These are phyloP conservation scores for Anabas testudineus DNA, from an alignment of 2,797 vertebrate genomes.

Conservation along the genomic window DNA sequence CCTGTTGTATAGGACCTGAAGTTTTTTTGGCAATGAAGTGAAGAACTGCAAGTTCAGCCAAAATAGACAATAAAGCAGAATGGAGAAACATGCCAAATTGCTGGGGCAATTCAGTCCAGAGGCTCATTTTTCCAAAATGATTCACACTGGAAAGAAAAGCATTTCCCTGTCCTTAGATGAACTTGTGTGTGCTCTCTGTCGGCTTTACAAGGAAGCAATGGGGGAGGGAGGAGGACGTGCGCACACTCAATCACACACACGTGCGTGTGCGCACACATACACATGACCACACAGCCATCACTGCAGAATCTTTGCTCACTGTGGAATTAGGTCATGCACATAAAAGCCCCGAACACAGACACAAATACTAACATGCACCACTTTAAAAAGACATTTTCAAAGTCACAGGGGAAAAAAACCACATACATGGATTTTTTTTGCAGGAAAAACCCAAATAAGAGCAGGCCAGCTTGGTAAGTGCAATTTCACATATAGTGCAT, in stretches of 20 bases:
- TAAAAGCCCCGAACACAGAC: conserved; percentile 70
- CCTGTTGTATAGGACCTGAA: conserved; percentile 84
- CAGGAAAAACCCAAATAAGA: conserved; percentile 30
- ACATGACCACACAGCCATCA: conserved; percentile 65
- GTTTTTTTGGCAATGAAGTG: conserved; percentile 84
- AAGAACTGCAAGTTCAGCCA: conserved; percentile 93
- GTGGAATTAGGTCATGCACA: conserved; percentile 78
- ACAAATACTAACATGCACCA: conserved; percentile 61
- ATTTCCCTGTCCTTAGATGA: conserved; percentile 91
- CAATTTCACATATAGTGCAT: conserved; percentile 30
- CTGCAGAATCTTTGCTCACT: conserved; percentile 69
- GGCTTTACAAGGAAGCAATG: conserved; percentile 79
- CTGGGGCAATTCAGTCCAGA: conserved; percentile 88
- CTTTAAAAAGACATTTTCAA: conserved; percentile 58
- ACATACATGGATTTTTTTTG: conserved; percentile 42
- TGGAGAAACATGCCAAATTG: conserved; percentile 91
- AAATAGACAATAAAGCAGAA: conserved; percentile 95
- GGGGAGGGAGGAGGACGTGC: conserved; percentile 56
- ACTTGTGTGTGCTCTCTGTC: conserved; percentile 83
- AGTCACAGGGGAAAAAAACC: conserved; percentile 53
- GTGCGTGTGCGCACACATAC: conserved; percentile 23
- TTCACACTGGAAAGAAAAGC: conserved; percentile 90
- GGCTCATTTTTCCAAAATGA: conserved; percentile 90
- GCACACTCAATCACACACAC: conserved; percentile 39
- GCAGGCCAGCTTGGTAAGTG: conserved; percentile 17